Evolutionary conservation across 2,113 vertebrate species (phyloP), one percentile per base, ranked within the genome.

Genomic region (Phylloscopus whistleri): DNA sequence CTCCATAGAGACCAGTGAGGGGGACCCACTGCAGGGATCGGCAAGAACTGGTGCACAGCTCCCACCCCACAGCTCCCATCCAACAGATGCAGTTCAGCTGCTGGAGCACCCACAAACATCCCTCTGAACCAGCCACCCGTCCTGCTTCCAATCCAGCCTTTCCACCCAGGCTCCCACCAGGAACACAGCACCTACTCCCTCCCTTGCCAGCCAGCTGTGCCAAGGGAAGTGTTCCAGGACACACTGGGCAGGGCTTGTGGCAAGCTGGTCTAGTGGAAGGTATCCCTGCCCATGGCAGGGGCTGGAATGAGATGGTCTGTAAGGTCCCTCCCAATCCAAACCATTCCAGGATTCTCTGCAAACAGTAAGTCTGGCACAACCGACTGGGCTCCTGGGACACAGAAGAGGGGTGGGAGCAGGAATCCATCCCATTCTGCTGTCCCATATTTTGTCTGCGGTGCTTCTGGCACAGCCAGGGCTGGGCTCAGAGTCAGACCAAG

Each of bases 331-430:
- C 49, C 41, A 63, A 20, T 15, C 15, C 55, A 37, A 62, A 41
- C 22, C 43, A 20, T 37, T 70, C 63, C 18, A 27, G 31, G 35
- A 51, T 56, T 70, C 49, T 24, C 56, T 56, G 53, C 33, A 23
- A 20, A 35, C 55, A 16, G 11, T 15, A 59, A 63, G 31, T 22
- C n/a, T 63, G 72, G 43, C 35, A 51, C 59, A 80, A 56, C 7
- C 0, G 0, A 14, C 35, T 44, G 31, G n/a, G 46, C 28, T 69
- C 52, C 39, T 0, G 1, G 41, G n/a, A 37, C 53, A 23, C 62
- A 51, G 52, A 77, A 81, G 20, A 33, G 8, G 16, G 7, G 3
- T 67, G 49, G 31, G 39, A 90, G 14, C 22, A 79, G 74, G 76
- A 95, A 87, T 68, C 33, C 62, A 52, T 72, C 58, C 33, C 22